phyloP scores from a whole-genome alignment of 2,113 vertebrate genomes.

The Pheucticus melanocephalus region DNA sequence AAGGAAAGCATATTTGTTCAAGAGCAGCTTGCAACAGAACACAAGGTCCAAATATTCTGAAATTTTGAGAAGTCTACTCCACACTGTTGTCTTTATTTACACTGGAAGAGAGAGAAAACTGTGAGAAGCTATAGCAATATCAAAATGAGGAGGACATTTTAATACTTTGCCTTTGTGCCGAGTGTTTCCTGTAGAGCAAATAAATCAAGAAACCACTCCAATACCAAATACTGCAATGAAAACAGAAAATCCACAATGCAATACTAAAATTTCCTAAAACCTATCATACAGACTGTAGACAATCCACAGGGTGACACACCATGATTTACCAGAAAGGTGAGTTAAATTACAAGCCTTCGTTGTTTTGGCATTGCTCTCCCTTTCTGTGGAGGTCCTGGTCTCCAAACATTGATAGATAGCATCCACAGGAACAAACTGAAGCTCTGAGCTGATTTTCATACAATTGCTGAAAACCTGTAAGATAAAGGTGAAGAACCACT shows the following conservation, averaged over 20 bases:
- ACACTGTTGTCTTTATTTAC: not conserved
- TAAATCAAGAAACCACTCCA: not conserved
- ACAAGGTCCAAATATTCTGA: not conserved
- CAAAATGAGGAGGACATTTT: not conserved
- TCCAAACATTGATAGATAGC: not conserved
- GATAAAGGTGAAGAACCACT: constrained; percentile 21
- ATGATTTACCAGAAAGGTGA: not conserved
- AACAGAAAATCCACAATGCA: not conserved
- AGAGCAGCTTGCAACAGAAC: not conserved
- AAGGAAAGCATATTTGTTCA: not conserved
- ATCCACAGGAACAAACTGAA: not conserved
- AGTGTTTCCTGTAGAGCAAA: not conserved
- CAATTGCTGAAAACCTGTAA: not conserved
- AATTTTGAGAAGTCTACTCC: not conserved
- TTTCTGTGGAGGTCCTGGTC: not conserved
- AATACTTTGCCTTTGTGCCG: not conserved
- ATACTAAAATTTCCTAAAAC: not conserved
- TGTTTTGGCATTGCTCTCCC: not conserved
- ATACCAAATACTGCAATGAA: not conserved
- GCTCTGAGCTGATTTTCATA: not conserved
- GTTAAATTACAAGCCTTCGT: not conserved
- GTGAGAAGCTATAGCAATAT: not conserved
- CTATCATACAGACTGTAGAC: not conserved
- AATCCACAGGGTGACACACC: not conserved
- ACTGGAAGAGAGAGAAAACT: not conserved